Conservation (phyloP, 2,888 invertebrate genomes). For the Trissolcus japonicus region DNA sequence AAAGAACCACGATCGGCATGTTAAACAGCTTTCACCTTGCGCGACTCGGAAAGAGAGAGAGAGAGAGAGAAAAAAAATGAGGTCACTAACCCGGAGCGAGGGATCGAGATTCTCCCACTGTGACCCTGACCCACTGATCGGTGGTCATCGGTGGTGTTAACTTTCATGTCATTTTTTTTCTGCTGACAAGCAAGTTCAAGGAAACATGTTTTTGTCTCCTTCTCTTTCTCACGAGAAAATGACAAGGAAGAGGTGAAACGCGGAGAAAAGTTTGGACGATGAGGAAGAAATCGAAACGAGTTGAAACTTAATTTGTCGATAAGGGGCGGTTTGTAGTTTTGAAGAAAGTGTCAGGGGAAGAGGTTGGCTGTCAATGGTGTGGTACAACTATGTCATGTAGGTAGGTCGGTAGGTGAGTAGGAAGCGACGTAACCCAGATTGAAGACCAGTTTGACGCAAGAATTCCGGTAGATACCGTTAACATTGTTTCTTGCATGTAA, state of each 20-base stretch:
- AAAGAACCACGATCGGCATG: constrained; percentile 47
- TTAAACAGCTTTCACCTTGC: constrained; percentile 66
- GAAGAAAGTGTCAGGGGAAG: constrained; percentile 28
- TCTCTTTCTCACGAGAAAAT: not conserved
- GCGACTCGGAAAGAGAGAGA: constrained; percentile 58
- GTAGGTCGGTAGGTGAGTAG: constrained; percentile 71
- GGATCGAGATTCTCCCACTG: constrained; percentile 54
- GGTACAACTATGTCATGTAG: constrained; percentile 58
- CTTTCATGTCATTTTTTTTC: constrained; percentile 37
- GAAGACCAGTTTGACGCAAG: constrained; percentile 70
- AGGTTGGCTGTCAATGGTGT: constrained; percentile 57
- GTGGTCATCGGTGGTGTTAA: constrained; percentile 37
- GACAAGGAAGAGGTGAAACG: too few relatives aligned
- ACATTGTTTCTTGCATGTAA: constrained; percentile 67
- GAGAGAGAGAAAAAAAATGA: constrained; percentile 64
- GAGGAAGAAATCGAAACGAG: constrained; percentile 17
- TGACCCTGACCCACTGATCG: constrained; percentile 70
- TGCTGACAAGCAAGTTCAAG: not conserved
- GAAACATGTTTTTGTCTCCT: not conserved
- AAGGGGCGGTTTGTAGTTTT: not conserved
- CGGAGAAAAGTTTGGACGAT: not conserved
- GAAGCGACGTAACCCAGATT: constrained; percentile 71
- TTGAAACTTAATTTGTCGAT: not conserved
- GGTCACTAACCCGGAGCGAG: constrained; percentile 69
- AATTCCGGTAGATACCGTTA: constrained; percentile 71